Conservation (phyloP, 2,888 invertebrate genomes). For the Leptinotarsa rubiginosa region DNA sequence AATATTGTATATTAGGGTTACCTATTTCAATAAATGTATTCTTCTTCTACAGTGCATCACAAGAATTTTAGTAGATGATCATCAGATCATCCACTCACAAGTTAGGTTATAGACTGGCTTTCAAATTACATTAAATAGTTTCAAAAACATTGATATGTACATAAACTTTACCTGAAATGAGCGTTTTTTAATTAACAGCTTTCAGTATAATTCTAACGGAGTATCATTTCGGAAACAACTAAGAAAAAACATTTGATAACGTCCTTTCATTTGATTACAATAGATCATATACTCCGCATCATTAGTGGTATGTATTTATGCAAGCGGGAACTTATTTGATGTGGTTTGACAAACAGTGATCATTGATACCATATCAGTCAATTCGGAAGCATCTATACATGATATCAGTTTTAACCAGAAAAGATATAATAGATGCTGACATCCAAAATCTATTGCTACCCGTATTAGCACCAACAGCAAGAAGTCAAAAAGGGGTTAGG, state of each 20-base stretch:
- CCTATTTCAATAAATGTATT: no score
- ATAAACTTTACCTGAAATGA: no score
- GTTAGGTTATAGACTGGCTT: no score
- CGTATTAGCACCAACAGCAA: no score
- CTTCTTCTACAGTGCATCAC: no score
- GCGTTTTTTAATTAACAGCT: neutral
- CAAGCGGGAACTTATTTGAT: neutral
- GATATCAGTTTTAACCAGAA: neutral
- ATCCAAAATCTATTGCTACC: neutral
- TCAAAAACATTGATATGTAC: no score
- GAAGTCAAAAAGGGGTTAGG: no score
- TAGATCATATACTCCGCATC: neutral
- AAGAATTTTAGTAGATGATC: no score
- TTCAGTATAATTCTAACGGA: neutral
- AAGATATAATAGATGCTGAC: neutral
- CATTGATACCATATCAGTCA: neutral
- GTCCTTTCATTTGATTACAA: neutral
- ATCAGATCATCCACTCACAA: no score
- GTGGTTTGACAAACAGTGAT: constrained; percentile 1
- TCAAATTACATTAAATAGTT: no score
- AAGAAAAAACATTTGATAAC: no score
- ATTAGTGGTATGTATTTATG: neutral
- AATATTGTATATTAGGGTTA: no score
- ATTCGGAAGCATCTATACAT: constrained; percentile 4
- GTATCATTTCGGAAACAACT: neutral